Evolutionary conservation across 2,888 invertebrate genomes (phyloP), one percentile per base, ranked within the genome.

Genomic region (Coronaproctus castanopsis): DNA sequence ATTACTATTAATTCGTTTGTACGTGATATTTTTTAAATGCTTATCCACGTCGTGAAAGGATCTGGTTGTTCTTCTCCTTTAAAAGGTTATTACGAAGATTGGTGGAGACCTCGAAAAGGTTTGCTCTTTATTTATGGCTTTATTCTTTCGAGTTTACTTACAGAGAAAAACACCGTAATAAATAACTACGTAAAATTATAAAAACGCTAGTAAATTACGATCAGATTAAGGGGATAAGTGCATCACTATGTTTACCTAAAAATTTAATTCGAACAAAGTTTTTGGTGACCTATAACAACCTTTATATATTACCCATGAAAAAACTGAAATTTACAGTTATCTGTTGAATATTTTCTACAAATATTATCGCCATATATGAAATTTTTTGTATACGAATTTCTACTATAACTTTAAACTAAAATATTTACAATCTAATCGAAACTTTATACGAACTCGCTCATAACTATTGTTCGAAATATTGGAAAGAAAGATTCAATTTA

Each of bases 21-120:
- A 61, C 61, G 21, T 62, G 58, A 36, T 58, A 57, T 54, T 54
- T 61, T 60, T 58, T 58, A 20, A 55, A 49, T 58, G 55, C 55
- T 58, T 55, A 58, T 52, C 21, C 55, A 36, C 56, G 61, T 59
- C 57, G 53, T 66, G 65, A 68, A 79, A 80, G 79, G 79, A 78
- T 77, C 79, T 76, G 78, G 78, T 76, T 75, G 76, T 74, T 74
- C 74, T 82, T 87, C 88, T 80, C 87, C 85, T 85, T 62, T 62
- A 60, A 63, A 63, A 63, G 63, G 89, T 83, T 90, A 89, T 84
- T 88, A 87, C 86, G 90, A 91, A 85, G 89, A 90, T 80, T 90
- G 90, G 90, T 90, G 89, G 88, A 85, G 89, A 80, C 90, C 90
- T 74, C 83, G 90, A 74, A 90, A 90, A 91, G 90, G 90, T 90